Conservation (phyloP, 2,113 vertebrate genomes). For the Megaptera novaeangliae region DNA sequence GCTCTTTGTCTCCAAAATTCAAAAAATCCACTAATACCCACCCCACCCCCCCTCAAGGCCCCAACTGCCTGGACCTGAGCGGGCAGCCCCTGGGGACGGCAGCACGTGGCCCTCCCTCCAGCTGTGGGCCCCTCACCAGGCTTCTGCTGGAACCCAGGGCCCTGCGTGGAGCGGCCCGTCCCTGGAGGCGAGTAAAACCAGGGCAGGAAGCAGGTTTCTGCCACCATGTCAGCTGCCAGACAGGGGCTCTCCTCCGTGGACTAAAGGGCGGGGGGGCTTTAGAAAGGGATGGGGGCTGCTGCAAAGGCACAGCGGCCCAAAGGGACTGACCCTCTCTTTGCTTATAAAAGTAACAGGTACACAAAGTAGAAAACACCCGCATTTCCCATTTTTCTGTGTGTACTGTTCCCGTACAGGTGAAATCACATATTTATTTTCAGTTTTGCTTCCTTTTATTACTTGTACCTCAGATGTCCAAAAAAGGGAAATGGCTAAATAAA, state of each 20-base stretch:
- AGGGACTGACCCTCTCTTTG: not conserved
- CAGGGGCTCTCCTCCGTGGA: not conserved
- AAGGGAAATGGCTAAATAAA: not conserved
- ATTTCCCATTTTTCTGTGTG: not conserved
- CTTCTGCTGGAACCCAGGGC: not conserved
- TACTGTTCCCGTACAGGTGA: not conserved
- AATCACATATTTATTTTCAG: not conserved
- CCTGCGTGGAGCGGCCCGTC: fast-evolving
- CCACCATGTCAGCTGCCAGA: too few relatives aligned
- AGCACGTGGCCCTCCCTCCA: fast-evolving
- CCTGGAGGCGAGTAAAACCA: not conserved
- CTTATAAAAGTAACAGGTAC: not conserved
- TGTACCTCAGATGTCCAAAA: not conserved
- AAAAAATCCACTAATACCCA: not conserved
- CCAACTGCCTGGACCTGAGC: not conserved
- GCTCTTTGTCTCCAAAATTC: not conserved
- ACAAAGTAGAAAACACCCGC: not conserved
- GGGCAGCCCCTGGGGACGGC: not conserved
- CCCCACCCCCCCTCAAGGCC: too few relatives aligned
- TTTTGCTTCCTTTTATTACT: not conserved
- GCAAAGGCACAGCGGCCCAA: not conserved
- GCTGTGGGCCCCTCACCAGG: not conserved
- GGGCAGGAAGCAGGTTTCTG: not conserved
- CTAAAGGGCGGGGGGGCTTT: not conserved
- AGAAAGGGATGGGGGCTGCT: not conserved